Evolutionary conservation across 2,797 vertebrate species (phyloP), one percentile per base, ranked within the genome.

Genomic region (Acrossocheilus fasciatus): DNA sequence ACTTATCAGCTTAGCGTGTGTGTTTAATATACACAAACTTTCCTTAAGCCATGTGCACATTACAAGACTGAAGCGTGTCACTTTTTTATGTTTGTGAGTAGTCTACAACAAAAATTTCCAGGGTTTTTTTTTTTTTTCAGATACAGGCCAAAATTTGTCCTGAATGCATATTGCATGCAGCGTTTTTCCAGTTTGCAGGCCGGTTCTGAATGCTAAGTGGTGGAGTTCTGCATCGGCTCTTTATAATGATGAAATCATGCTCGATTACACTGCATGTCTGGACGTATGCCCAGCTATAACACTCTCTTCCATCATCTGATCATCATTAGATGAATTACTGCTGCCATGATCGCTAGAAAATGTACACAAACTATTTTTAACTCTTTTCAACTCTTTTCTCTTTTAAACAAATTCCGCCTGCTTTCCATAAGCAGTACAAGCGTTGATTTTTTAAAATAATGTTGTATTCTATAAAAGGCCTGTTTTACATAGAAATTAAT

Each of bases 271-370:
- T 14, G 43, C 30, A 54, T 18, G 45, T 81, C 80, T 81, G 80
- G 79, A 81, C 5, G 62, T 23, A 36, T 14, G 64, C 62, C 79
- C 30, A 0, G 30, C 36, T 39, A 17, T 69, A 69, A 17, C 4
- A 8, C 45, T 50, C 20, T 52, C 80, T 12, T 81, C 64, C 64
- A 52, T 81, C 80, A 81, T 81, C 64, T 36, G 45, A 69, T 39
- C 80, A 68, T 52, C 64, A 39, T 50, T 50, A 81, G 80, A 69
- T 81, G 64, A 69, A 81, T 81, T 81, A 69, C 80, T 10, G 43
- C 79, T 81, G 80, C 80, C 80, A 69, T n/a, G 18, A 81, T 69
- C 26, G 11, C 64, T 36, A 23, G 64, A 68, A 81, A 69, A 81
- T 69, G 30, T 69, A 81, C 20, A 81, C 64, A 54, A 52, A 68